Conservation (phyloP, 2,797 vertebrate species). For the Philypnodon macrostomus region DNA sequence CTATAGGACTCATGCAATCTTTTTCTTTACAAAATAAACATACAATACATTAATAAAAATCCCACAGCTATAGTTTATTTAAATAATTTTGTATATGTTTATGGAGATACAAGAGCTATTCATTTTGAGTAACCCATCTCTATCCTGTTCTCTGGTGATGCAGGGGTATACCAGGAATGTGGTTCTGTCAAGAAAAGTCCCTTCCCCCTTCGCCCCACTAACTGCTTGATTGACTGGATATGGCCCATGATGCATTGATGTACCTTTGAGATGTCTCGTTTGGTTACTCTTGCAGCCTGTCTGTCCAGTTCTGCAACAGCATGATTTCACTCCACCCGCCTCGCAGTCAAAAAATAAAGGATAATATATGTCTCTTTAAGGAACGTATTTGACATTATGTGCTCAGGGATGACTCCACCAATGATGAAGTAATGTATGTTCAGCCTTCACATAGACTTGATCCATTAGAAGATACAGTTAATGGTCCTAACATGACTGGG, state of each 20-base stretch:
- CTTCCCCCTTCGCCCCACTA: slow-evolving; percentile 28
- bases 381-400: slow-evolving; percentile 6
- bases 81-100: too few relatives aligned
- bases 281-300: slow-evolving; percentile 32
- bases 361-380: not conserved
- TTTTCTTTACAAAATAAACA: too few relatives aligned
- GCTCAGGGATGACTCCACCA: slow-evolving; percentile 27
- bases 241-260: slow-evolving; percentile 22
- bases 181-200: slow-evolving; percentile 12
- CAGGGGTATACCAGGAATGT: slow-evolving; percentile 19
- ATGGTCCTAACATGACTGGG: not conserved
- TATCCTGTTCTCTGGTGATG: too few relatives aligned
- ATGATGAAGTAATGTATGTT: slow-evolving; percentile 7
- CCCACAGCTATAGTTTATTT: too few relatives aligned
- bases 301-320: slow-evolving; percentile 54
- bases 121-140: slow-evolving; percentile 6
- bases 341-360: slow-evolving; percentile 6
- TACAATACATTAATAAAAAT: too few relatives aligned
- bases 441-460: not conserved
- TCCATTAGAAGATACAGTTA: slow-evolving; percentile 13
- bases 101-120: not conserved
- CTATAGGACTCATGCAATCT: too few relatives aligned
- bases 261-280: slow-evolving; percentile 10
- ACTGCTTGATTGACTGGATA: slow-evolving; percentile 62
- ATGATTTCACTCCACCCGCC: slow-evolving; percentile 4